Percentiles rank a stretch among this genome's conserved stretches.
phyloP scores from a whole-genome alignment of 2,797 vertebrate species.

The Poecilia velifera region DNA sequence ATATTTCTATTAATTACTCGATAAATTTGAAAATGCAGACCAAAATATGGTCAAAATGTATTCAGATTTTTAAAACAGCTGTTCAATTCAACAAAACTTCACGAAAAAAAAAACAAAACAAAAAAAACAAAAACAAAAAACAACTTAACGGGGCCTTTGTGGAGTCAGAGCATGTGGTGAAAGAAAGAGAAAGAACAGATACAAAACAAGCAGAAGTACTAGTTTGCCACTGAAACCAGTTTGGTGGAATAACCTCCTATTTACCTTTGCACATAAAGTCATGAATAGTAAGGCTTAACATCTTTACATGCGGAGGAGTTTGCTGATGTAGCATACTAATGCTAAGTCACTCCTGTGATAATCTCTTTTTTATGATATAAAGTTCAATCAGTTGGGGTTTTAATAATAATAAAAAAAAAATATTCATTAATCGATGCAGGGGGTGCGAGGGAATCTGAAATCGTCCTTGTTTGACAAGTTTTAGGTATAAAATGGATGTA shows the following conservation, averaged over 20 bases:
- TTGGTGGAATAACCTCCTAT: not conserved
- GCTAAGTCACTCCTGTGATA: not conserved
- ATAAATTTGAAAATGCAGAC: not conserved
- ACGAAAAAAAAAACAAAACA: no score
- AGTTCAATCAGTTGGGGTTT: not conserved
- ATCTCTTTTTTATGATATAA: not conserved
- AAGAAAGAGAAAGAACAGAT: not conserved
- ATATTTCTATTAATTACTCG: no score
- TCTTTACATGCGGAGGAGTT: not conserved
- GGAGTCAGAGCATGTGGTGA: not conserved
- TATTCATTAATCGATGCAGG: not conserved
- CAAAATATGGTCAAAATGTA: not conserved
- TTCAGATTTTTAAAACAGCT: no score
- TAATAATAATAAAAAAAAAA: not conserved
- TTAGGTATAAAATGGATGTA: not conserved
- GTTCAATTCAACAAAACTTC: no score
- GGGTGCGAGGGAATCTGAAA: not conserved
- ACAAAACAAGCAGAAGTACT: not conserved
- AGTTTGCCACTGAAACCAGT: not conserved
- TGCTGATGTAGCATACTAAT: not conserved
- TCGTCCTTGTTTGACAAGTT: accelerated
- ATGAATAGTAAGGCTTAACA: not conserved
- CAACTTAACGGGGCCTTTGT: not conserved
- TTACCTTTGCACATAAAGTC: not conserved
- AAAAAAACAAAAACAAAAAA: not conserved